Conservation (phyloP, 2,797 vertebrate genomes). For the Tiaroga cobitis region DNA sequence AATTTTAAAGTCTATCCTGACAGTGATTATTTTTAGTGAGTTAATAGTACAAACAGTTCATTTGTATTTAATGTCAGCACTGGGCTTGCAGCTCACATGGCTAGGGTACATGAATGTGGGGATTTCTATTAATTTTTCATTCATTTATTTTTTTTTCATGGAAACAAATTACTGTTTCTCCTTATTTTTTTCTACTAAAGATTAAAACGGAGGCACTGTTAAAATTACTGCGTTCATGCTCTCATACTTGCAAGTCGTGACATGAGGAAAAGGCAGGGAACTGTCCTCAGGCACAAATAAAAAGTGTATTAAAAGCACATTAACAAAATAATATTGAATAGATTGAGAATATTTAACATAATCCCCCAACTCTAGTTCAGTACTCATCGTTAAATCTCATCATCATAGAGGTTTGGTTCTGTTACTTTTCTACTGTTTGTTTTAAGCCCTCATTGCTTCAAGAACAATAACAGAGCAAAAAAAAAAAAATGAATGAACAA, state of each 20-base stretch:
- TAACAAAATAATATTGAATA: neutral
- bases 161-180: neutral
- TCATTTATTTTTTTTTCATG: neutral
- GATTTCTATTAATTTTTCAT: no score
- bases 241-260: neutral
- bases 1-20: neutral
- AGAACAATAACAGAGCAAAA: constrained; percentile 17
- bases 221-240: neutral
- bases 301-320: neutral
- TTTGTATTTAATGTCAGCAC: no score
- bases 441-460: neutral
- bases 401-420: neutral
- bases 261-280: neutral
- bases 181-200: neutral
- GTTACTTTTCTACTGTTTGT: constrained; percentile 1
- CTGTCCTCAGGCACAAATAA: neutral
- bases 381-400: neutral
- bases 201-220: neutral
- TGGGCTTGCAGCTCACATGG: no score
- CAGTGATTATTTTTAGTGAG: no score
- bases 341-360: neutral
- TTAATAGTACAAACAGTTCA: no score
- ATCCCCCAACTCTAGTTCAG: neutral
- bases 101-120: no score
- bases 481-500: neutral